These are phyloP conservation scores for Sinonovacula constricta DNA, from an alignment of 1,140 invertebrate species.

Conservation along the genomic window DNA sequence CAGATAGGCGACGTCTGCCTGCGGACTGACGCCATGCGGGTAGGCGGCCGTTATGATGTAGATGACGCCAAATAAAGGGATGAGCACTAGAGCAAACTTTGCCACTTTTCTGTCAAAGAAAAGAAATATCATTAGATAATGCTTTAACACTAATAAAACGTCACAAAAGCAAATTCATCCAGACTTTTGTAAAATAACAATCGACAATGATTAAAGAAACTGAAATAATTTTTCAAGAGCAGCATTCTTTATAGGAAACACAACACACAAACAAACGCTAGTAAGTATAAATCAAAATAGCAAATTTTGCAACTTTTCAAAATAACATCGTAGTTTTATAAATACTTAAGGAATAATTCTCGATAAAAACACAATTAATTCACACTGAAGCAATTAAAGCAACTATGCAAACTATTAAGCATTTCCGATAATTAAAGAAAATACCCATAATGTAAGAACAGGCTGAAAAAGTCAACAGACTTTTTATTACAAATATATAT, in stretches of 20 bases:
- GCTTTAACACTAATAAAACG: constrained; percentile 85
- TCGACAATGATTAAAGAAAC: constrained; percentile 68
- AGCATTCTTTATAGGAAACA: neutral
- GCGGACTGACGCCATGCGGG: constrained; percentile 78
- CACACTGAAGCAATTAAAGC: too few species aligned
- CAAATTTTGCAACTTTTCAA: neutral
- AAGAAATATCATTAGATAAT: constrained; percentile 82
- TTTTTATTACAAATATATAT: neutral
- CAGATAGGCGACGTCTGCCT: constrained; percentile 83
- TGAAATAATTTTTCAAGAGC: too few species aligned
- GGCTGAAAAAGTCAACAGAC: too few species aligned
- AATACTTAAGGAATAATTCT: too few species aligned
- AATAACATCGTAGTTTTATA: too few species aligned
- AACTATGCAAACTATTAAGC: too few species aligned
- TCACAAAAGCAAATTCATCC: constrained; percentile 86
- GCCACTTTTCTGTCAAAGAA: constrained; percentile 80
- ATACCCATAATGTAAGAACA: too few species aligned
- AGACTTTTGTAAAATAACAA: constrained; percentile 85
- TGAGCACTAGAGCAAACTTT: constrained; percentile 86
- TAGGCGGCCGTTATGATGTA: constrained; percentile 84
- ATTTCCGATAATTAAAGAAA: too few species aligned
- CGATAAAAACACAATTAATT: too few species aligned
- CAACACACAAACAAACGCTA: neutral
- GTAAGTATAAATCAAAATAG: neutral
- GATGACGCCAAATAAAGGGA: constrained; percentile 88